Base-by-base conservation (phyloP, 2,888 invertebrate genomes). In the Mesorhabditis belari region DNA sequence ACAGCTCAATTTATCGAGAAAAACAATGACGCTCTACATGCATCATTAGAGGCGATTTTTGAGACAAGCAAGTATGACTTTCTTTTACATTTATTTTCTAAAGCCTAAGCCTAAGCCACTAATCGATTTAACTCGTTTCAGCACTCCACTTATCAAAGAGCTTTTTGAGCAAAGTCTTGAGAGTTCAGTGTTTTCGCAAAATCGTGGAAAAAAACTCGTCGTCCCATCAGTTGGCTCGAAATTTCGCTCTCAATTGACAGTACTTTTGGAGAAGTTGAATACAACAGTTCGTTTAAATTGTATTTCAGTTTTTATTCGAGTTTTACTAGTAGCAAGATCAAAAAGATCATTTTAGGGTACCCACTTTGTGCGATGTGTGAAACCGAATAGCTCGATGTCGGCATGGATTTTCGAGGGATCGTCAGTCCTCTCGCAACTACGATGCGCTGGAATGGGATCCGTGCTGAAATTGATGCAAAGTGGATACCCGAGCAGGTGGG, bases 1-100 rank as follows among this genome's bases (percentile, higher is more conserved):
- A 98, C 83, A 92, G 92, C 82, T 92, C 94, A 91, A 83, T 98
- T 98, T 82, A 90, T 96, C 74, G 96, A 94, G 81, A 98, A 96
- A 84, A 96, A 96, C 85, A 98, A 96, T 83, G 96, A 96, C 82
- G 94, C 95, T 0, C 85, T 96, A 12, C 96, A 96, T 83, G 91
- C 91, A 0, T 95, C 95, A 0, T 85, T 96, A 4, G 93, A 93
- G 83, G 90, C 90, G 69, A 85, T 96, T 24, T 89, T 96, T 27
- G 90, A 92, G 79, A 66, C 69, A 56, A 69, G 70, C 50, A 58
- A 57, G 66, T 70, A 56, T 50, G 65, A 52, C 29, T n/a, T n/a
- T n/a, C n/a, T n/a, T n/a, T n/a, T n/a, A n/a, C n/a, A n/a, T n/a
- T n/a, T n/a, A n/a, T n/a, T n/a, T n/a, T n/a, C n/a, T n/a, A n/a